Evolutionary conservation across 2,888 invertebrate species (phyloP), one percentile per base, ranked within the genome.

Genomic region (Malthinus flaveolus): DNA sequence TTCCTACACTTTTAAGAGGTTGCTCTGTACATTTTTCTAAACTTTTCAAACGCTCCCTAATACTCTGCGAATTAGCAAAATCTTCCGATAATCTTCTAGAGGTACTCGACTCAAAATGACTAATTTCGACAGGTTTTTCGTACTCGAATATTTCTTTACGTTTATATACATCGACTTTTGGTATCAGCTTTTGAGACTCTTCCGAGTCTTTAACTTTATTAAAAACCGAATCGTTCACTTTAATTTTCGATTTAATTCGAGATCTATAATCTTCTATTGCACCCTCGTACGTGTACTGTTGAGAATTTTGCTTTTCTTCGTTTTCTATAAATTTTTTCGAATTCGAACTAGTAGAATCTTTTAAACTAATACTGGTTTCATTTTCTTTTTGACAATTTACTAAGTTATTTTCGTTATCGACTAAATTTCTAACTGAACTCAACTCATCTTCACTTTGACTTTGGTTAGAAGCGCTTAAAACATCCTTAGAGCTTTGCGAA

Each of bases 191-290:
- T 63, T 74, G 72, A 11, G 71, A 71, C 63, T 77, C 76, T 59
- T 76, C 74, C 70, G 75, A 74, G 56, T 71, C 72, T 68, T 72
- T 72, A 51, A 66, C 56, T 56, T 63, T 66, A 32, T 68, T 70
- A 44, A 76, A 75, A 56, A 73, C 67, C 1, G 73, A 71, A 42
- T 78, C 75, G 55, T 75, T 74, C 13, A 76, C 67, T 47, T 75
- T 73, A 32, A 76, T 77, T 65, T 75, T 78, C 10, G 71, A 71
- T 68, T 88, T 85, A 45, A 89, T 90, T 66, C 91, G 84, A 49
- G 90, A 89, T 68, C 92, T 89, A 78, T 93, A 93, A 67, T 90
- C 89, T 73, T 93, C 89, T 68, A 93, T 93, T 68, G 93, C 92
- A 68, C 91, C 88, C 78, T 93, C 93, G 76, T 92, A 93, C 0